A percentile compares a stretch with the other conserved stretches of the same genome.
These are phyloP conservation scores for Beroe ovata DNA, from an alignment of 37 sponge, comb jelly and placozoan species.

Conservation along the genomic window DNA sequence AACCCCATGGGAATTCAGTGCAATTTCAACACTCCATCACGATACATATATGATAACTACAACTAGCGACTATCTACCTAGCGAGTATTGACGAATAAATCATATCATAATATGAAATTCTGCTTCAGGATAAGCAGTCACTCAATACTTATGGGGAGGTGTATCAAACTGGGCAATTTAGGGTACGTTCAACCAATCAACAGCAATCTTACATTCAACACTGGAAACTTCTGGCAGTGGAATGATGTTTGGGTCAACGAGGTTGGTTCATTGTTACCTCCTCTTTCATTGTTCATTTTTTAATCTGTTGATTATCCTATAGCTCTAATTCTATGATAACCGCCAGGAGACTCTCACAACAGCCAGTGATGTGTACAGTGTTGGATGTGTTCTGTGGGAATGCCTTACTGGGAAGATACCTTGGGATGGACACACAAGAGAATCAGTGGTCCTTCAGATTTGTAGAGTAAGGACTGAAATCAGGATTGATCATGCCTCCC, in stretches of 20 bases:
- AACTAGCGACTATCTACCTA: too few relatives aligned
- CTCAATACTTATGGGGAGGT: constrained; percentile 1
- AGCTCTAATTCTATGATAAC: too few relatives aligned
- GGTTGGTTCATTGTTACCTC: too few relatives aligned
- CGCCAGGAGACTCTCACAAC: not conserved
- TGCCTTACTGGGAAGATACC: constrained; percentile 41
- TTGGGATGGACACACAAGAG: constrained; percentile 30
- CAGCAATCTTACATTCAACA: constrained; percentile 4
- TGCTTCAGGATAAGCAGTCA: constrained; percentile 19
- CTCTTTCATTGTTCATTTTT: too few relatives aligned
- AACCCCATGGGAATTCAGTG: too few relatives aligned
- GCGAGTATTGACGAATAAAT: too few relatives aligned
- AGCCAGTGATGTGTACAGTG: constrained; percentile 36
- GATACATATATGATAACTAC: too few relatives aligned
- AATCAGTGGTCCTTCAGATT: not conserved
- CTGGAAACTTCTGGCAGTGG: constrained; percentile 50
- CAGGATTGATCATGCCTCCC: too few relatives aligned
- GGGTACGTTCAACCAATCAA: constrained; percentile 8
- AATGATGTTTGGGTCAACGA: constrained; percentile 46
- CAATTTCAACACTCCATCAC: too few relatives aligned
- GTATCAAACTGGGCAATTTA: not conserved
- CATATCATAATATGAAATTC: too few relatives aligned
- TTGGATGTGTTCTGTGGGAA: constrained; percentile 58
- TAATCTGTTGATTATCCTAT: too few relatives aligned
- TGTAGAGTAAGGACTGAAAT: constrained; percentile 23